A percentile compares a stretch with the other conserved stretches of the same genome.
Evolutionary conservation across 2,888 invertebrate species (phyloP).

Genomic region (Andrena minutula): DNA sequence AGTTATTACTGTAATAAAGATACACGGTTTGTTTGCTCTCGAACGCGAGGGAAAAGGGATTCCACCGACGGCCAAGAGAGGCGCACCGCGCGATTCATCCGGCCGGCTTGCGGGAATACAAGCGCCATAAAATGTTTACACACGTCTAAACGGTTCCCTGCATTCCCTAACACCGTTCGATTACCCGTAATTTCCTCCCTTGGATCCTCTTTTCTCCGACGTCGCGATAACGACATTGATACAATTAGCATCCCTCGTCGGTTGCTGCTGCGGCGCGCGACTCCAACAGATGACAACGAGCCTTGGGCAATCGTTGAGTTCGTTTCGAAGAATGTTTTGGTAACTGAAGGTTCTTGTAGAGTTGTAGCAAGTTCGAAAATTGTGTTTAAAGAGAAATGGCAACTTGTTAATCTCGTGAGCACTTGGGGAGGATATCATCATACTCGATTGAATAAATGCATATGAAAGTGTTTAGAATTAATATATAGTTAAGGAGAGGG

Average conservation of each 20-base stretch:
- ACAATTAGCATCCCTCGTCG: neutral
- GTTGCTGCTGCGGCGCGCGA: too few relatives aligned
- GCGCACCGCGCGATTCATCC: constrained; percentile 64
- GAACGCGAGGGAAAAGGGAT: constrained; percentile 53
- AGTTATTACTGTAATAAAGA: constrained; percentile 80
- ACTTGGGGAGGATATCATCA: too few relatives aligned
- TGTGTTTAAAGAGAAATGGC: too few relatives aligned
- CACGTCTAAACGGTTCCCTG: constrained; percentile 33
- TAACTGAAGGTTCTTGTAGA: too few relatives aligned
- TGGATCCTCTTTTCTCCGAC: neutral
- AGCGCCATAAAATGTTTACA: constrained; percentile 57
- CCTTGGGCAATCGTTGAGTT: too few relatives aligned
- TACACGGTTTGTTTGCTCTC: constrained; percentile 77
- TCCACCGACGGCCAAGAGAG: constrained; percentile 35
- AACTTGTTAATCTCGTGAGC: too few relatives aligned
- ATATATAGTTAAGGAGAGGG: too few relatives aligned
- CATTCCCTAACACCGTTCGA: neutral
- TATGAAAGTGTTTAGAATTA: too few relatives aligned
- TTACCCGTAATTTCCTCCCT: constrained; percentile 9
- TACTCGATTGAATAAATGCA: too few relatives aligned
- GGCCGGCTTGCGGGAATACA: constrained; percentile 34
- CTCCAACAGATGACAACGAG: too few relatives aligned
- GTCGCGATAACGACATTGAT: neutral
- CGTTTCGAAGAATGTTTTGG: too few relatives aligned
- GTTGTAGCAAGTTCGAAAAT: too few relatives aligned